Evolutionary conservation across 2,113 vertebrate genomes (phyloP).

Genomic region (Pelobates fuscus): DNA sequence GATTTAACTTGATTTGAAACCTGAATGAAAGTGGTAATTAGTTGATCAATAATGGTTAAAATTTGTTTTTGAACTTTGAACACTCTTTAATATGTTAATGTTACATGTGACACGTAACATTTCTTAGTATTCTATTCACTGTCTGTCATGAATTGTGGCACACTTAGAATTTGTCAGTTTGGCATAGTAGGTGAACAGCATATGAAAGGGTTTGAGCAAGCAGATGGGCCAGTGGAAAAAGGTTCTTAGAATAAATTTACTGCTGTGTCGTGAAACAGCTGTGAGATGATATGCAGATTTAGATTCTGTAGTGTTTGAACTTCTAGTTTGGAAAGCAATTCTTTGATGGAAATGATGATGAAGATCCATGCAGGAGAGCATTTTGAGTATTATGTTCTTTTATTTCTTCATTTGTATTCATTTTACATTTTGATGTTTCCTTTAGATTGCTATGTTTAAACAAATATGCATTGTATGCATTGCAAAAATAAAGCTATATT

Average conservation of each 20-base stretch:
- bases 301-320: constrained; percentile 26
- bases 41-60: no score
- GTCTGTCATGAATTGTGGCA: neutral
- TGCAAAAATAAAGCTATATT: no score
- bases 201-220: constrained; percentile 32
- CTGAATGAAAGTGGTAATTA: no score
- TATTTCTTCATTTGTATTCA: constrained; percentile 12
- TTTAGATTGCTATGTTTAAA: neutral
- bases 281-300: constrained; percentile 39
- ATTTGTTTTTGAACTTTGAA: no score
- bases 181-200: constrained; percentile 5
- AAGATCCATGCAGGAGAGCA: constrained; percentile 28
- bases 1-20: no score
- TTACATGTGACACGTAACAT: no score
- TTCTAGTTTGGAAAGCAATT: constrained; percentile 31
- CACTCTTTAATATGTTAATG: no score
- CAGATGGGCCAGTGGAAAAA: constrained; percentile 28
- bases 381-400: constrained; percentile 1
- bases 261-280: constrained; percentile 28
- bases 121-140: neutral
- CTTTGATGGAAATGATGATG: constrained; percentile 32
- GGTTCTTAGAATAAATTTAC: constrained; percentile 22
- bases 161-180: constrained; percentile 8
- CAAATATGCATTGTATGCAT: neutral
- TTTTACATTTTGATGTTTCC: neutral